These are phyloP conservation scores for Umimayanthus kanabou DNA, from an alignment of 92 coral and sea anemone genomes.

Conservation along the genomic window DNA sequence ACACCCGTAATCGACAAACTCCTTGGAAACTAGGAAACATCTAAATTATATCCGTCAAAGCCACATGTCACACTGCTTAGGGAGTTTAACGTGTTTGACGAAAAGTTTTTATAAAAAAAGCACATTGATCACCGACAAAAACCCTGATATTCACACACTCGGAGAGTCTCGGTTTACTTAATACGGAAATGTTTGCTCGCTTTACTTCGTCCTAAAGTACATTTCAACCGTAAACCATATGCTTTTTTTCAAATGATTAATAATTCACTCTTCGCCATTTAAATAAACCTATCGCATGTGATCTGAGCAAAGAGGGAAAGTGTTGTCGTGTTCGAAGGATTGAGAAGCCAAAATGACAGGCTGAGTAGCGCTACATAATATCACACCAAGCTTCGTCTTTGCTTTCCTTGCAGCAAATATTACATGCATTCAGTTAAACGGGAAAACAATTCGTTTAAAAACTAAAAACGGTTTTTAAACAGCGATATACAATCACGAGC, in stretches of 20 bases:
- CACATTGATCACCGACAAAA: background rate
- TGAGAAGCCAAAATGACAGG: conserved; percentile 13
- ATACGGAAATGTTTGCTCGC: background rate
- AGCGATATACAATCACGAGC: background rate
- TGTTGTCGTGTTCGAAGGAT: conserved; percentile 14
- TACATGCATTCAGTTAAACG: background rate
- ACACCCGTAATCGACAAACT: conserved; percentile 39
- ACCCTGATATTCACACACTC: background rate
- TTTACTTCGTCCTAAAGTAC: conserved; percentile 18
- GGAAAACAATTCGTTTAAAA: background rate
- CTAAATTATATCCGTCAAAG: conserved; percentile 30
- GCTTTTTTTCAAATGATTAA: conserved; percentile 34
- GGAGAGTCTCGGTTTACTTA: background rate
- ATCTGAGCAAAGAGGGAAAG: conserved; percentile 4
- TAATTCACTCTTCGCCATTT: conserved; percentile 39
- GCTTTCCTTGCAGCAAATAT: background rate
- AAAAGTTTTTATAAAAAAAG: background rate
- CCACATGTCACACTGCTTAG: conserved; percentile 12
- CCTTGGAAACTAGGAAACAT: conserved; percentile 33
- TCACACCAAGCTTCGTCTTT: background rate
- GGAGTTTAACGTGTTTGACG: conserved; percentile 13
- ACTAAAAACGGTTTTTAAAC: background rate
- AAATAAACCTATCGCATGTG: conserved; percentile 31
- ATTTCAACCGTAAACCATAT: conserved; percentile 34
- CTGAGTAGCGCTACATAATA: too few relatives aligned